phyloP scores from a whole-genome alignment of 2,113 vertebrate species.

The Pristiophorus japonicus region DNA sequence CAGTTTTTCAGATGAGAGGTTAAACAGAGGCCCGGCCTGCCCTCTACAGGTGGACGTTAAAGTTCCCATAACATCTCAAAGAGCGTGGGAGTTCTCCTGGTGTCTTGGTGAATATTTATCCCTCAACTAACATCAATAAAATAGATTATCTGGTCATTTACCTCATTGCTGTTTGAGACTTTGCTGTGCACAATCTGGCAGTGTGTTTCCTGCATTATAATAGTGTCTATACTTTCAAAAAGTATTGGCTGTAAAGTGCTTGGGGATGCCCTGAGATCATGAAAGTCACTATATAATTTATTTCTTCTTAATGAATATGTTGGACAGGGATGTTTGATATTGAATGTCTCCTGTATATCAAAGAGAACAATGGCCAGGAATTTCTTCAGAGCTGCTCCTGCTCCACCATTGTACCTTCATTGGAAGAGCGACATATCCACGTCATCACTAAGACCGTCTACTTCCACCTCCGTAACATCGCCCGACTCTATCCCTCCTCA shows the following conservation, averaged over 20 bases:
- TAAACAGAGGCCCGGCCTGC: not conserved
- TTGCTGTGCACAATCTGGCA: not conserved
- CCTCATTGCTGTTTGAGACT: not conserved
- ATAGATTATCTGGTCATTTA: not conserved
- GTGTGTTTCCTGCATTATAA: not conserved
- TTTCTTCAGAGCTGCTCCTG: not conserved
- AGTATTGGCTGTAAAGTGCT: not conserved
- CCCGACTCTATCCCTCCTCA: not conserved
- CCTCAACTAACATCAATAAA: too few relatives aligned
- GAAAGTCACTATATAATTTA: not conserved
- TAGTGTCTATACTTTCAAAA: not conserved
- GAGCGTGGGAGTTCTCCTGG: not conserved
- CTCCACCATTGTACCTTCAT: not conserved
- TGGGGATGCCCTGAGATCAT: too few relatives aligned
- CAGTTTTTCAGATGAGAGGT: not conserved
- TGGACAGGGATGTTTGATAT: not conserved
- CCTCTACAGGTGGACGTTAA: not conserved
- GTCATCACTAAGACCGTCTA: not conserved
- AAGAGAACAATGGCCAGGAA: not conserved
- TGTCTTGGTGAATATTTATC: not conserved
- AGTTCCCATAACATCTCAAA: not conserved
- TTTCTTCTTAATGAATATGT: not conserved
- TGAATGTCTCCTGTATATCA: not conserved
- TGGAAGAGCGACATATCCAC: not conserved
- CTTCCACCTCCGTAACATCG: not conserved